Conservation (phyloP, 2,113 vertebrate genomes). For the Passer montanus region DNA sequence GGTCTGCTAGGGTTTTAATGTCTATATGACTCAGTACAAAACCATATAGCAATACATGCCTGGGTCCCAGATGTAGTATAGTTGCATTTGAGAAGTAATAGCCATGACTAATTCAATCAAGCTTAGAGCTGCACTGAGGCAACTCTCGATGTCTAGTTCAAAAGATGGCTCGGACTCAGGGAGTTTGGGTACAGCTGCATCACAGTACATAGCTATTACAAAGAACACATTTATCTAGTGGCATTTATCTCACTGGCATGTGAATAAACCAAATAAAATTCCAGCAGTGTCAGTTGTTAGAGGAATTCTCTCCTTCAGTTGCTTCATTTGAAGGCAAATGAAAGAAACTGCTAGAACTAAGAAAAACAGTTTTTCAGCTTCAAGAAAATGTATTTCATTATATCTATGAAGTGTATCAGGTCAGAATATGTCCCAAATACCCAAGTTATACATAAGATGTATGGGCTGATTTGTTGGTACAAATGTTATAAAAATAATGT, state of each 20-base stretch:
- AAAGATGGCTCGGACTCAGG: not conserved
- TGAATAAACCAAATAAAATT: not conserved
- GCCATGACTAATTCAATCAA: slow-evolving; percentile 33
- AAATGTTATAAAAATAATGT: not conserved
- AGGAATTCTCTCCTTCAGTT: not conserved
- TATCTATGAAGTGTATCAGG: not conserved
- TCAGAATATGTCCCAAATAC: not conserved
- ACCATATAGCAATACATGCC: not conserved
- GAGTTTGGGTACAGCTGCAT: not conserved
- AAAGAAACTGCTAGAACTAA: not conserved
- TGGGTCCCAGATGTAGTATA: not conserved
- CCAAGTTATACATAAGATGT: not conserved
- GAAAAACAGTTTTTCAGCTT: not conserved
- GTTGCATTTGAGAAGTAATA: slow-evolving; percentile 27
- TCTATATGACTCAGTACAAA: not conserved
- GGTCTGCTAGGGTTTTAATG: not conserved
- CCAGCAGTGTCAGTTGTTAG: not conserved
- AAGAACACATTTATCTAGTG: not conserved
- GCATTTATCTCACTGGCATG: not conserved
- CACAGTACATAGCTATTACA: not conserved
- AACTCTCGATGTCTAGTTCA: not conserved
- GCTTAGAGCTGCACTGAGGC: not conserved
- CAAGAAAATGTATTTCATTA: not conserved
- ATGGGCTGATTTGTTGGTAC: not conserved
- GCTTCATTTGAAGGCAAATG: not conserved